Evolutionary conservation across 2,797 vertebrate species (phyloP), one percentile per base, ranked within the genome.

Genomic region (Sebastolobus altivelis): DNA sequence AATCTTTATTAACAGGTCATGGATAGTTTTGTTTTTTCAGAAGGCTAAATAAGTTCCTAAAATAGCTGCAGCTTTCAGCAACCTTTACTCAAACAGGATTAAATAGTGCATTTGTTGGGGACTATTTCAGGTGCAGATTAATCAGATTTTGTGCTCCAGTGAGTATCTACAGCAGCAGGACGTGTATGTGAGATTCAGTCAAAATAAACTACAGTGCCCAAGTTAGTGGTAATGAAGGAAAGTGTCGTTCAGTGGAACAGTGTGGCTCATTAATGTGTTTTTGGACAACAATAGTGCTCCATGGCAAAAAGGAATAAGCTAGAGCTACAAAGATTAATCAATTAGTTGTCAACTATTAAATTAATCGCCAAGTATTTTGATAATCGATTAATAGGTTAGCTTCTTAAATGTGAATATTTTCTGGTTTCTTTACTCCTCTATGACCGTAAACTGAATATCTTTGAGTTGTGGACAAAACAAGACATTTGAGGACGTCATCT

Each of bases 401-500:
- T 43, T 43, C 40, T 43, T 43, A 43, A 0, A 43, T 43, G 40
- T 43, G 40, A 43, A 43, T 43, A 43, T 43, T 16, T 43, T 43
- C 40, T 43, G 40, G 6, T 43, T 43, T 43, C 40, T 43, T 43
- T 16, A 0, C 0, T 43, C 40, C 13, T 43, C 40, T 43, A 43
- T 43, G 40, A 43, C 40, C 14, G 40, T 43, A 43, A 43, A 43
- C 40, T 43, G 5, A 43, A 43, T 43, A 43, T 43, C 0, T 43
- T 43, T 43, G 40, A 43, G 14, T 43, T 43, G 40, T 43, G 40
- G 40, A 43, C 40, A 43, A 43, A 43, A 43, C 40, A 43, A 43
- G 40, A 43, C 40, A 43, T 43, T 0, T 43, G 40, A 43, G 40
- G 40, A 43, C 14, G 0, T 43, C 40, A 0, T 0, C 14, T 43